Conservation (phyloP, 2,113 vertebrate genomes). For the Hucho hucho region DNA sequence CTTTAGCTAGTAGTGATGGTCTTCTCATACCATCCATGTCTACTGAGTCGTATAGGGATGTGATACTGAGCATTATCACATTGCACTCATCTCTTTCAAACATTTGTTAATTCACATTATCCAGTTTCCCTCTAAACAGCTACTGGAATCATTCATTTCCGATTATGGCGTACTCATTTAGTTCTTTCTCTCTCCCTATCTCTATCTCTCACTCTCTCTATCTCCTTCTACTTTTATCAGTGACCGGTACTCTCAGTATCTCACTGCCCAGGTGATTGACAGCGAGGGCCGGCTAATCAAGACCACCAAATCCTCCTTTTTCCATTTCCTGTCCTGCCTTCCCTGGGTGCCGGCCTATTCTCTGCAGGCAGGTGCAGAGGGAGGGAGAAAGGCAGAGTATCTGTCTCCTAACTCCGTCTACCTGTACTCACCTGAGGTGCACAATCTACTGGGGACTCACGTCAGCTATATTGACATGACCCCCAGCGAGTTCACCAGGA, state of each 20-base stretch:
- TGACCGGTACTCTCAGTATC: constrained; percentile 73
- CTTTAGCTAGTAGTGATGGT: no score
- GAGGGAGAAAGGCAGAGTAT: constrained; percentile 28
- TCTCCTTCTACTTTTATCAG: constrained; percentile 46
- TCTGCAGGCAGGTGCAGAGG: constrained; percentile 17
- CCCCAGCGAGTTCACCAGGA: constrained; percentile 68
- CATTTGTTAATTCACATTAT: no score
- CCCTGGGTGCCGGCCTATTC: constrained; percentile 70
- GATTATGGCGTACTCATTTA: no score
- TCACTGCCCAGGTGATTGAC: constrained; percentile 65
- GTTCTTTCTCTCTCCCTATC: no score
- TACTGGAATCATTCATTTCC: no score
- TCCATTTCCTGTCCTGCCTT: constrained; percentile 57
- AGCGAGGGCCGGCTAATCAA: constrained; percentile 48
- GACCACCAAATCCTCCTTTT: constrained; percentile 69
- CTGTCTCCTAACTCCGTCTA: constrained; percentile 64
- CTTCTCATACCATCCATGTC: no score
- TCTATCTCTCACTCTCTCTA: neutral
- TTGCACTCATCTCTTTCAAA: no score
- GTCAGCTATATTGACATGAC: constrained; percentile 63
- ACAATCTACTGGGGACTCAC: constrained; percentile 65
- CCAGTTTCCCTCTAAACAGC: no score
- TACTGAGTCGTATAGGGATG: no score
- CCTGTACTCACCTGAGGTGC: constrained; percentile 61
- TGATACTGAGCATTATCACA: no score